These are phyloP conservation scores for Cuniculus paca DNA, from an alignment of 2,797 vertebrate species.

Conservation along the genomic window DNA sequence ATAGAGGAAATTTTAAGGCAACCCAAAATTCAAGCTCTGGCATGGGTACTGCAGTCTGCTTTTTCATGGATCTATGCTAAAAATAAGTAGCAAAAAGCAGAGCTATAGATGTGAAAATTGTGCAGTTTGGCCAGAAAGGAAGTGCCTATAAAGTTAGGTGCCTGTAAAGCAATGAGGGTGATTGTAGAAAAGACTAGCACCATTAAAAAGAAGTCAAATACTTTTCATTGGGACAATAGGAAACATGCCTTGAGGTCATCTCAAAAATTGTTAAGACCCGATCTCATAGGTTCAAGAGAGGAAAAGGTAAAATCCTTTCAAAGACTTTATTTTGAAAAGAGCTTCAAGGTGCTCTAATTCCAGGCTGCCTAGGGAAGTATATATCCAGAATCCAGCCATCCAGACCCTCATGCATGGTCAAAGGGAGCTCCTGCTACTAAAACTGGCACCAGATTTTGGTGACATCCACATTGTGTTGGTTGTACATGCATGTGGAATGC, in stretches of 20 bases:
- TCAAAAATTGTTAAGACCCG: not conserved
- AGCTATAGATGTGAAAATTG: not conserved
- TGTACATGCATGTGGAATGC: not conserved
- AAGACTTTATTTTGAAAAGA: not conserved
- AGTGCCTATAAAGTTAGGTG: not conserved
- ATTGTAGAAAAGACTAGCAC: not conserved
- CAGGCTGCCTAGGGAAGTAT: not conserved
- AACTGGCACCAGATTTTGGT: not conserved
- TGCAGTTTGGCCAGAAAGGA: not conserved
- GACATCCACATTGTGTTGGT: not conserved
- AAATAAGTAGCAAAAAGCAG: not conserved
- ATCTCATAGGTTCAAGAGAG: not conserved
- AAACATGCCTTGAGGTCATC: not conserved
- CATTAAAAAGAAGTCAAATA: not conserved
- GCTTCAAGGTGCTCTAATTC: not conserved
- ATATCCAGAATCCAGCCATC: not conserved
- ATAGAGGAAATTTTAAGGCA: not conserved
- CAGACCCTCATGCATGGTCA: not conserved
- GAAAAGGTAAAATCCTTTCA: not conserved
- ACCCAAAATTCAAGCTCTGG: not conserved
- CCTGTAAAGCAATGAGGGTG: too few relatives aligned
- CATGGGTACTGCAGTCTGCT: not conserved
- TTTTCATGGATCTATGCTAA: not conserved
- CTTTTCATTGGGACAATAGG: not conserved
- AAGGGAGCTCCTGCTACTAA: not conserved